These are phyloP conservation scores for Characodon lateralis DNA, from an alignment of 2,797 vertebrate species.

Conservation along the genomic window DNA sequence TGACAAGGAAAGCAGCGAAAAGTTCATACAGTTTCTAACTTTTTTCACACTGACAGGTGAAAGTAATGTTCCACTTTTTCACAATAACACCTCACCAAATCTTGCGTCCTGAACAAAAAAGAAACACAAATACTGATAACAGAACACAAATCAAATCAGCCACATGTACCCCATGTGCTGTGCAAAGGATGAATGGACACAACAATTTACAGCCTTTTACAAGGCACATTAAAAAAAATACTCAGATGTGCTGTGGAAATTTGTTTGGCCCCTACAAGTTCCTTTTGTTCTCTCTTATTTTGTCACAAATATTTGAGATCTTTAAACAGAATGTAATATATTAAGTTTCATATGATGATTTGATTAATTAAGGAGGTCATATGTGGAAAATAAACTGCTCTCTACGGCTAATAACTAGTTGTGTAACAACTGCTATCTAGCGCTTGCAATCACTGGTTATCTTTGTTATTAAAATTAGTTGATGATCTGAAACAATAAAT, in stretches of 20 bases:
- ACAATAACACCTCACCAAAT: not conserved
- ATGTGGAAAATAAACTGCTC: not conserved
- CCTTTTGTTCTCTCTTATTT: too few species aligned
- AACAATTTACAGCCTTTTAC: not conserved
- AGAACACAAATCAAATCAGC: not conserved
- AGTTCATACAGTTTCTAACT: slow-evolving; percentile 1
- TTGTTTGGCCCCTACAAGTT: too few species aligned
- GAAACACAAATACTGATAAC: not conserved
- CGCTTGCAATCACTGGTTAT: not conserved
- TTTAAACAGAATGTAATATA: not conserved
- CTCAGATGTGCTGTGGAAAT: too few species aligned
- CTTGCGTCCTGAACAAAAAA: not conserved
- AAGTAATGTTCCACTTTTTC: not conserved
- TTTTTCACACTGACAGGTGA: not conserved
- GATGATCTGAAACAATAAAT: not conserved
- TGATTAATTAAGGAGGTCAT: not conserved
- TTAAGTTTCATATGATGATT: not conserved
- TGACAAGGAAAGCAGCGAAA: slow-evolving; percentile 1
- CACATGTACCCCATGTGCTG: not conserved
- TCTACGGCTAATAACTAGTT: not conserved
- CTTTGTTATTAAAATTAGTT: not conserved
- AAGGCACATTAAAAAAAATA: not conserved
- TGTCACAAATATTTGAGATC: too few species aligned
- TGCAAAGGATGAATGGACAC: not conserved
- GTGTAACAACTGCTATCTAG: not conserved